These are phyloP conservation scores for Sparidentex hasta DNA, from an alignment of 2,797 vertebrate species.

Conservation along the genomic window DNA sequence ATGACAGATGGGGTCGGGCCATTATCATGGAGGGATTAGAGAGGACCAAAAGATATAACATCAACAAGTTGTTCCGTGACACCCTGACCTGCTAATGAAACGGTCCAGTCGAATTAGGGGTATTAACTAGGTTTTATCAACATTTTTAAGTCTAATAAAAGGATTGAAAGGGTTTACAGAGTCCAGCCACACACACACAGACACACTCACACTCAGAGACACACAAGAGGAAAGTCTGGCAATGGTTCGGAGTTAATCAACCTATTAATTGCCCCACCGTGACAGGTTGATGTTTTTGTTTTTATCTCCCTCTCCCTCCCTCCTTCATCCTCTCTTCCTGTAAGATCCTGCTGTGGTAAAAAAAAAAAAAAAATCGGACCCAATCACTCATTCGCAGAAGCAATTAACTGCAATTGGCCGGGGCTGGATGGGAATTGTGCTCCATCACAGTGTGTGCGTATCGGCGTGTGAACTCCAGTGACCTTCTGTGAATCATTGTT, in stretches of 20 bases:
- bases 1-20: constrained; percentile 15
- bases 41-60: constrained; percentile 1
- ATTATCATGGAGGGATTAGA: not conserved
- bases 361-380: constrained; percentile 59
- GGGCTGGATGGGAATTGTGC: constrained; percentile 59
- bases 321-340: constrained; percentile 53
- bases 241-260: constrained; percentile 72
- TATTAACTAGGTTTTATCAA: too few relatives aligned
- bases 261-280: constrained; percentile 71
- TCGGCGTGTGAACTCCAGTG: constrained; percentile 34
- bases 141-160: not conserved
- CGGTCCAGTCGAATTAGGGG: not conserved
- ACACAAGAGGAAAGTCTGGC: constrained; percentile 36
- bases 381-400: constrained; percentile 74
- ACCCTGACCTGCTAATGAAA: constrained; percentile 1
- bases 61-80: not conserved
- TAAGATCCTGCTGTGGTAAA: constrained; percentile 44
- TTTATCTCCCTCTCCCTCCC: constrained; percentile 52
- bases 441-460: constrained; percentile 39
- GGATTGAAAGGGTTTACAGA: constrained; percentile 10
- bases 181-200: constrained; percentile 9
- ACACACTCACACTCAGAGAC: not conserved
- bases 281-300: constrained; percentile 76
- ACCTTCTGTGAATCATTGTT: constrained; percentile 54
- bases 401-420: constrained; percentile 75